phyloP scores from a whole-genome alignment of 2,113 vertebrate species.

The Sinocyclocheilus grahami region DNA sequence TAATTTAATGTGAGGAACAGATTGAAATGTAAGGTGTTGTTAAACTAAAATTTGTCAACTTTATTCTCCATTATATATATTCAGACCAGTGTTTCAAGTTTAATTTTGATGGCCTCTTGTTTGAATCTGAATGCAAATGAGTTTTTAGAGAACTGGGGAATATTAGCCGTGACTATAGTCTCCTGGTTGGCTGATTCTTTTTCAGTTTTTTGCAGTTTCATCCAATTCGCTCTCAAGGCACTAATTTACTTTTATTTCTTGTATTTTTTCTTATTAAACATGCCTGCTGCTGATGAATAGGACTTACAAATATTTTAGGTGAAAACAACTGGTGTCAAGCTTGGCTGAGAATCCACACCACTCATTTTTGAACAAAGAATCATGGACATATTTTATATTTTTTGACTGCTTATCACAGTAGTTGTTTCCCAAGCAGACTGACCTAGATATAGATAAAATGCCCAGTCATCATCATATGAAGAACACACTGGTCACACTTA shows the following conservation, averaged over 20 bases:
- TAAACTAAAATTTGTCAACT: background rate
- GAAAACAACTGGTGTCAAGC: slow-evolving; percentile 32
- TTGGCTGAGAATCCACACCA: background rate
- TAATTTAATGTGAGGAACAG: background rate
- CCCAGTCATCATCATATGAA: slow-evolving; percentile 16
- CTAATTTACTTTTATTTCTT: slow-evolving; percentile 6
- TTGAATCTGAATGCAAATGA: background rate
- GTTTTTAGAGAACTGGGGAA: background rate
- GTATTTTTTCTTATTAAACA: slow-evolving; percentile 10
- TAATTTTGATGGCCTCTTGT: background rate
- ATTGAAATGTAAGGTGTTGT: background rate
- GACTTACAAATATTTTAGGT: slow-evolving; percentile 27
- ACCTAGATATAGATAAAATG: slow-evolving; percentile 17
- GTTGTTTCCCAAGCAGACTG: background rate
- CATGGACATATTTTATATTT: slow-evolving; percentile 35
- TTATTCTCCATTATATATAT: background rate
- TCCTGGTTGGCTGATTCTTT: background rate
- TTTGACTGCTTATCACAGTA: slow-evolving; percentile 25
- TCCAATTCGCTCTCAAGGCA: background rate
- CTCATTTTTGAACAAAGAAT: slow-evolving; percentile 24
- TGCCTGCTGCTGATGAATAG: slow-evolving; percentile 34
- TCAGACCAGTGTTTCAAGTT: background rate
- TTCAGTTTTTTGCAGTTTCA: slow-evolving; percentile 10
- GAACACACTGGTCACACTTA: background rate
- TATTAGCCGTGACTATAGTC: background rate